phyloP scores from a whole-genome alignment of 2,797 vertebrate genomes.

The Darevskia mixta region DNA sequence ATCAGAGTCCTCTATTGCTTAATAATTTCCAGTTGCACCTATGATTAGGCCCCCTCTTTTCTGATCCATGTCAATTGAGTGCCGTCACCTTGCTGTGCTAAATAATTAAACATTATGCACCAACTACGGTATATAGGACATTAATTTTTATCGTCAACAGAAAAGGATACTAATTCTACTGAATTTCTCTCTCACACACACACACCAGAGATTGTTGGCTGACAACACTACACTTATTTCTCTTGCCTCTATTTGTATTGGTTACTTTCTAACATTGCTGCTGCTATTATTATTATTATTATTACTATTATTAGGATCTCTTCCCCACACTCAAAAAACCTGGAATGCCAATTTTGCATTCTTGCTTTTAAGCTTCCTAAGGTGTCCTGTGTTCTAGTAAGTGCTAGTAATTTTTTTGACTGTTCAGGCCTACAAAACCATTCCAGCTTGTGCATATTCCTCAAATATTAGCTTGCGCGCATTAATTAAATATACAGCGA shows the following conservation, averaged over 20 bases:
- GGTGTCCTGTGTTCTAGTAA: conserved; percentile 55
- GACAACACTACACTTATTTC: conserved; percentile 13
- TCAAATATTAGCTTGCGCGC: conserved; percentile 55
- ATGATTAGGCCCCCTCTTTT: neutral
- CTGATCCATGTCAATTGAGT: neutral
- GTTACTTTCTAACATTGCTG: conserved; percentile 57
- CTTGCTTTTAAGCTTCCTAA: conserved; percentile 23
- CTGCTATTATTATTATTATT: conserved; percentile 61
- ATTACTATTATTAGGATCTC: conserved; percentile 52
- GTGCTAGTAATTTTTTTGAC: conserved; percentile 48
- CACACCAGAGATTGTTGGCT: neutral
- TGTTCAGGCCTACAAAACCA: conserved; percentile 57
- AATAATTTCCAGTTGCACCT: neutral
- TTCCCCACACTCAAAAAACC: neutral
- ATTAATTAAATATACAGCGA: conserved; percentile 63
- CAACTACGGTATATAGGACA: neutral
- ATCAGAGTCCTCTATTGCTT: neutral
- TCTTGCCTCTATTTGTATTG: conserved; percentile 37
- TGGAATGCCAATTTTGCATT: conserved; percentile 12
- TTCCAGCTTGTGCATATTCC: conserved; percentile 55
- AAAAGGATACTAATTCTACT: neutral
- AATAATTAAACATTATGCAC: conserved; percentile 52
- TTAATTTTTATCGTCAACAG: conserved; percentile 45
- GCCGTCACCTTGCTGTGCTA: no score
- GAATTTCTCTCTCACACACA: neutral